These are phyloP conservation scores for Chelon auratus DNA, from an alignment of 2,797 vertebrate genomes.

Conservation along the genomic window DNA sequence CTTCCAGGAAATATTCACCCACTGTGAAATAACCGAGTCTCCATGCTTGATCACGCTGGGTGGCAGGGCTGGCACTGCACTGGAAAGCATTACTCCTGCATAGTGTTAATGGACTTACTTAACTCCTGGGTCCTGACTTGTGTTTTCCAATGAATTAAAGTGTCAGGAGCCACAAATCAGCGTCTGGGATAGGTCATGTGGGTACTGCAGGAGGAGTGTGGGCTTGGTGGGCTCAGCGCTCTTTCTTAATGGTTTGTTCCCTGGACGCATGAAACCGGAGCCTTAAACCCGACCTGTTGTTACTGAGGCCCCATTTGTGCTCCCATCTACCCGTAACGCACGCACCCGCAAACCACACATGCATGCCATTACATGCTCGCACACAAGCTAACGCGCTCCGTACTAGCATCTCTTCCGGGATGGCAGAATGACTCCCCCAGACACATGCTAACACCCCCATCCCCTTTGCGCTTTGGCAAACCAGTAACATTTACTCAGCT, in stretches of 20 bases:
- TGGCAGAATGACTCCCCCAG: slow-evolving; percentile 43
- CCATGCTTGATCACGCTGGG: slow-evolving; percentile 72
- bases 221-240: slow-evolving; percentile 70
- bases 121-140: slow-evolving; percentile 80
- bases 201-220: slow-evolving; percentile 51
- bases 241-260: slow-evolving; percentile 87
- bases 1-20: slow-evolving; percentile 66
- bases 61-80: slow-evolving; percentile 76
- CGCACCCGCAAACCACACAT: slow-evolving; percentile 42
- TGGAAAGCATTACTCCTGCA: slow-evolving; percentile 77
- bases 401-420: slow-evolving; percentile 77
- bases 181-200: slow-evolving; percentile 68
- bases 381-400: slow-evolving; percentile 18
- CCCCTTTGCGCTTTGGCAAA: slow-evolving; percentile 79
- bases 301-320: slow-evolving; percentile 62
- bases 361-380: slow-evolving; percentile 52
- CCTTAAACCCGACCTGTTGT: slow-evolving; percentile 67
- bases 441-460: slow-evolving; percentile 36
- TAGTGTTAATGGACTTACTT: slow-evolving; percentile 86
- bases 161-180: slow-evolving; percentile 85
- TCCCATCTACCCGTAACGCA: slow-evolving; percentile 79
- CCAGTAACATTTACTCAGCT: slow-evolving; percentile 82
- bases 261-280: slow-evolving; percentile 84
- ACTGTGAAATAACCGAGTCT: slow-evolving; percentile 60
- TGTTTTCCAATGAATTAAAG: slow-evolving; percentile 86